Percentiles rank a stretch among this genome's conserved stretches.
phyloP scores from a whole-genome alignment of 2,797 vertebrate species.

The Kryptopterus vitreolus region DNA sequence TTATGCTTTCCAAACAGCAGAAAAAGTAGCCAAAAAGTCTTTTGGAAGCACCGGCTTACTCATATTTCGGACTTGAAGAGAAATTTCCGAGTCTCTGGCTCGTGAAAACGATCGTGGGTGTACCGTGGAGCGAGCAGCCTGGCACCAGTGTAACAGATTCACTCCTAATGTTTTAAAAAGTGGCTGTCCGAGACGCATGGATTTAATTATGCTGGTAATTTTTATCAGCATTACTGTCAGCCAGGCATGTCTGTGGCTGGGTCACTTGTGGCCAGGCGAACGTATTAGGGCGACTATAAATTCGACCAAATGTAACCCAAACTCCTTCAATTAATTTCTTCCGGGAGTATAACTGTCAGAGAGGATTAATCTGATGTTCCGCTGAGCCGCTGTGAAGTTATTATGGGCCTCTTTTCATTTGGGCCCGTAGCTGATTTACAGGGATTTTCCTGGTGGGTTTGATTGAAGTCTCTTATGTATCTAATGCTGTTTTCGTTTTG shows the following conservation, averaged over 20 bases:
- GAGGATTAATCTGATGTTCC: constrained; percentile 50
- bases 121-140: constrained; percentile 26
- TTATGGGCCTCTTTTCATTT: constrained; percentile 35
- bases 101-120: constrained; percentile 1
- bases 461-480: constrained; percentile 43
- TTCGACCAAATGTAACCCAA: constrained; percentile 47
- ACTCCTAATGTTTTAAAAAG: constrained; percentile 27
- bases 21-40: constrained; percentile 25
- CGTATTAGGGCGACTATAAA: constrained; percentile 41
- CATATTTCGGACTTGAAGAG: constrained; percentile 30
- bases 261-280: constrained; percentile 37
- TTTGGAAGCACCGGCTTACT: constrained; percentile 32
- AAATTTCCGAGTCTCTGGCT: constrained; percentile 35
- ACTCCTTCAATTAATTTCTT: constrained; percentile 51
- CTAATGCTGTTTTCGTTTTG: constrained; percentile 29
- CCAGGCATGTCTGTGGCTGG: constrained; percentile 29
- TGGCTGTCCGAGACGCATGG: constrained; percentile 33
- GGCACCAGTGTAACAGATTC: constrained; percentile 34
- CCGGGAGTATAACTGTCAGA: constrained; percentile 50
- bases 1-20: constrained; percentile 27
- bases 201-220: constrained; percentile 37
- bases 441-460: constrained; percentile 25
- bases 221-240: constrained; percentile 15
- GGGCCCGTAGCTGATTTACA: constrained; percentile 29
- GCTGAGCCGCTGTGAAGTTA: constrained; percentile 24